A percentile compares a stretch with the other conserved stretches of the same genome.
Conservation (phyloP, 1,140 invertebrate species). For the Planococcus citri region DNA sequence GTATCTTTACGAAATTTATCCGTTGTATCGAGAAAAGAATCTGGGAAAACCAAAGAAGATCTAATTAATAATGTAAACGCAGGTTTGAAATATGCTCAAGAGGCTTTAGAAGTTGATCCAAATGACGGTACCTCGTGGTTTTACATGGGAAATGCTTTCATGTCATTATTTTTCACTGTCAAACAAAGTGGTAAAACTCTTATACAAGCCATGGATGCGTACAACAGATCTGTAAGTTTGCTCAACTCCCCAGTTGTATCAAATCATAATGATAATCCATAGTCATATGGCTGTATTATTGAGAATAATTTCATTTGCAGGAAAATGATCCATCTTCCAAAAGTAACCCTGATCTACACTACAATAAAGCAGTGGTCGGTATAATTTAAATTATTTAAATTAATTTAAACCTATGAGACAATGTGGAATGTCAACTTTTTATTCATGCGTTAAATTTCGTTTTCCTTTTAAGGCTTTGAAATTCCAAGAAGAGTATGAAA, state of each 20-base stretch:
- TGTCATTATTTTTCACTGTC: conserved; percentile 65
- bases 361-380: conserved; percentile 71
- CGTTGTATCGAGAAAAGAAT: conserved; percentile 64
- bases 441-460: background rate
- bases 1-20: conserved; percentile 66
- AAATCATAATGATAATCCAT: background rate
- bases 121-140: conserved; percentile 75
- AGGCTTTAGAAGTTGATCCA: conserved; percentile 65
- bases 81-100: conserved; percentile 65
- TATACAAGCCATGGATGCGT: conserved; percentile 65
- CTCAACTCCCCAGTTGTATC: conserved; percentile 17
- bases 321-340: conserved; percentile 43
- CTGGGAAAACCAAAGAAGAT: conserved; percentile 40
- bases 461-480: conserved; percentile 35
- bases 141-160: conserved; percentile 72
- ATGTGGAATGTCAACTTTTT: background rate
- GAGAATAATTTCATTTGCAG: conserved; percentile 7
- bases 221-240: conserved; percentile 58
- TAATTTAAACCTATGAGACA: background rate
- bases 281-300: conserved; percentile 8
- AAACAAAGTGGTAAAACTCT: conserved; percentile 58
- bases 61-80: conserved; percentile 50
- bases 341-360: conserved; percentile 69
- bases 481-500: conserved; percentile 64
- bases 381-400: background rate